Conservation (phyloP, 2,113 vertebrate species). For the Grammomys dolichurus region DNA sequence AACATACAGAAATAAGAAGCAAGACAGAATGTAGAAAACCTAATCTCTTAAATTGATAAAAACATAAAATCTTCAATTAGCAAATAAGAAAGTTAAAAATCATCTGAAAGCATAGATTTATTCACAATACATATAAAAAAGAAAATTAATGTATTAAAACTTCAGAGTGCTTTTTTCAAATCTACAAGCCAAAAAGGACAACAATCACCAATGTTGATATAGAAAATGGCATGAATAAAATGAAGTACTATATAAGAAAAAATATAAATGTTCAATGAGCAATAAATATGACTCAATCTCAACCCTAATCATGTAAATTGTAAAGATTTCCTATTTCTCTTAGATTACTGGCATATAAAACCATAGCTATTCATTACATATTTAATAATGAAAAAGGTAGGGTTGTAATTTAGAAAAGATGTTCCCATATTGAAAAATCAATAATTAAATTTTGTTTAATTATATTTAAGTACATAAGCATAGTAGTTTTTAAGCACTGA, state of each 20-base stretch:
- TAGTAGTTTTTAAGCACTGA: not conserved
- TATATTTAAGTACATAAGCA: not conserved
- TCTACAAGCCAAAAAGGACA: not conserved
- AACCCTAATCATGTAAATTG: not conserved
- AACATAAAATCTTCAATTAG: not conserved
- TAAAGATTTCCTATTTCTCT: not conserved
- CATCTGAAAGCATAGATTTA: not conserved
- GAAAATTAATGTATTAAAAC: not conserved
- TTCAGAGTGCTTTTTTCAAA: not conserved
- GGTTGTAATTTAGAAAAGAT: constrained; percentile 22
- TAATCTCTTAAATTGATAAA: too few species aligned
- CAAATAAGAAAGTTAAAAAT: not conserved
- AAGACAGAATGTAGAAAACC: not conserved
- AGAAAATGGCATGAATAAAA: not conserved
- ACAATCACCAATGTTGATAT: not conserved
- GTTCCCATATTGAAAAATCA: not conserved
- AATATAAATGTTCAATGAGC: not conserved
- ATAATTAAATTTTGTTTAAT: not conserved
- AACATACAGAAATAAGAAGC: not conserved
- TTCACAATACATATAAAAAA: not conserved
- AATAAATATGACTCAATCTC: not conserved
- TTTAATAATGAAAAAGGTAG: not conserved
- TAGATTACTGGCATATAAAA: not conserved
- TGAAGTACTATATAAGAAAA: not conserved
- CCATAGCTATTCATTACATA: not conserved